Evolutionary conservation across 2,113 vertebrate species (phyloP), one percentile per base, ranked within the genome.

Genomic region (Nettapus auritus): DNA sequence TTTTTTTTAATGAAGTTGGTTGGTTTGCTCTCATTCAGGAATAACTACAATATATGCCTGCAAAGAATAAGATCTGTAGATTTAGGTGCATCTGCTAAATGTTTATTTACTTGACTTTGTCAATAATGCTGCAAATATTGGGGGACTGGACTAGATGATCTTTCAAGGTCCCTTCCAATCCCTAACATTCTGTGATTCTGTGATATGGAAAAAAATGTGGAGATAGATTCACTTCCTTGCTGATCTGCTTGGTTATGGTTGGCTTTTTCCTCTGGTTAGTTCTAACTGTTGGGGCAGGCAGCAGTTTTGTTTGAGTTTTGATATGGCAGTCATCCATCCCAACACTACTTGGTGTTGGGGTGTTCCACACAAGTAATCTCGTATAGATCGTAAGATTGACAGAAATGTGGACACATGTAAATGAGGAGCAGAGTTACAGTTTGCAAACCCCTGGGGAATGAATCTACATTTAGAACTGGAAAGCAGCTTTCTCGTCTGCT

Each of bases 321-420:
- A 26, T 42, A 75, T 75, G n/a, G 18, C 57, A 28, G 59, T 59
- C 18, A 36, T 79, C 34, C 48, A 22, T 81, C 50, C 11, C 20
- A 34, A 44, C 22, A 2, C 33, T 2, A 4, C 15, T 48, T 42
- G 50, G 36, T 29, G 10, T 26, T 76, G 59, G 9, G 7, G 70
- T 78, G 33, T 1, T 2, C 44, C 38, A 50, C 0, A 0, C n/a
- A 20, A 29, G 26, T 36, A 29, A 15, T 62, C 23, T 21, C 29
- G 8, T 33, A 34, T 48, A 63, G 34, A 19, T 38, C 26, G 19
- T 50, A 9, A 64, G 28, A 40, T 19, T 22, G 71, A 19, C 42
- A 69, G 52, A 75, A 75, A 46, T 9, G 13, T 8, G 9, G 18
- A 7, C 53, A 16, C 21, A 1, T 36, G 8, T 33, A 36, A 10